Conservation (phyloP, 2,888 invertebrate genomes). For the Dorcus parallelipipedus region DNA sequence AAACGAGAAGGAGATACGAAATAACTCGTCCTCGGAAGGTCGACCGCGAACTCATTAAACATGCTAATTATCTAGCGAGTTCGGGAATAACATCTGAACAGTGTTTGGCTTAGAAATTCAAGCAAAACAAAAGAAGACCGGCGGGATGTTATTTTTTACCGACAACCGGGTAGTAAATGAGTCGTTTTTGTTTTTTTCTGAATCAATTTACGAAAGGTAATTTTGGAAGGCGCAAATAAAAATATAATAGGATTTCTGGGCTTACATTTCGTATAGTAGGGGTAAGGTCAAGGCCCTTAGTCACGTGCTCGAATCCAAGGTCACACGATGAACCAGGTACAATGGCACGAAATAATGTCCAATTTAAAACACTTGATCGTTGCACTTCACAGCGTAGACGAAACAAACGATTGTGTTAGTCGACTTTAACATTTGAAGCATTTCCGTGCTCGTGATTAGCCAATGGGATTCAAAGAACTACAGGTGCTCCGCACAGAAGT, state of each 20-base stretch:
- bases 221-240: too few relatives aligned
- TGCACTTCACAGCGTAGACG: conserved; percentile 23
- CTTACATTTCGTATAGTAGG: conserved; percentile 17
- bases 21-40: conserved; percentile 32
- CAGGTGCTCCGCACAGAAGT: conserved; percentile 2
- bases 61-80: conserved; percentile 22
- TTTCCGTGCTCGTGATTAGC: too few relatives aligned
- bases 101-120: neutral
- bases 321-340: conserved; percentile 41
- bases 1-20: conserved; percentile 19
- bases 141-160: too few relatives aligned
- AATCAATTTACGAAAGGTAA: too few relatives aligned
- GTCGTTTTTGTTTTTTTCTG: too few relatives aligned
- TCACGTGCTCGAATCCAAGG: conserved; percentile 58
- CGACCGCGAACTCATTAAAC: conserved; percentile 28
- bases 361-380: conserved; percentile 6
- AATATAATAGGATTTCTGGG: too few relatives aligned
- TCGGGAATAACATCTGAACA: conserved; percentile 12
- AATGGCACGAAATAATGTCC: conserved; percentile 30
- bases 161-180: too few relatives aligned
- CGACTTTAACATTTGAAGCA: neutral
- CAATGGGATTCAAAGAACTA: neutral
- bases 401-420: conserved; percentile 2
- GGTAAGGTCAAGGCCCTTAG: conserved; percentile 57
- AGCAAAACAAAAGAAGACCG: neutral